phyloP scores from a whole-genome alignment of 2,888 invertebrate species.

The Ypsolopha sequella region DNA sequence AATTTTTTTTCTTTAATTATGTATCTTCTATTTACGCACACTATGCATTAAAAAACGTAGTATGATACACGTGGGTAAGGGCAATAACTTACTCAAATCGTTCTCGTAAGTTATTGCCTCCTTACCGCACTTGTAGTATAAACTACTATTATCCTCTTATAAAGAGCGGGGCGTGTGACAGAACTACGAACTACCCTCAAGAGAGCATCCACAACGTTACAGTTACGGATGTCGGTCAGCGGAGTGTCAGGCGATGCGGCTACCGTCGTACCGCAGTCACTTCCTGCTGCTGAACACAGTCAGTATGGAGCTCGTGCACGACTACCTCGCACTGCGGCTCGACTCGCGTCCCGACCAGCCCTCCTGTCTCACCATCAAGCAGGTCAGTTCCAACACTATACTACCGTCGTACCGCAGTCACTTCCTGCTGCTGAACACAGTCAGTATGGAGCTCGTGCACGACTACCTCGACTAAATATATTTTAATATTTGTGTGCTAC shows the following conservation, averaged over 20 bases:
- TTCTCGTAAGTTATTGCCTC: too few species aligned
- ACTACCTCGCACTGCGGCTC: slow-evolving; percentile 87
- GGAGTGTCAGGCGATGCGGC: slow-evolving; percentile 79
- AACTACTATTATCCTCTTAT: too few species aligned
- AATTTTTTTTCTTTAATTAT: too few species aligned
- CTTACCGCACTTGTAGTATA: too few species aligned
- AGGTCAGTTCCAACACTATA: slow-evolving; percentile 56
- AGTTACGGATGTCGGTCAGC: slow-evolving; percentile 84
- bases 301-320: slow-evolving; percentile 92
- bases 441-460: slow-evolving; percentile 92
- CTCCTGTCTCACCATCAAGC: slow-evolving; percentile 87
- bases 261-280: slow-evolving; percentile 88
- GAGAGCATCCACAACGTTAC: background rate
- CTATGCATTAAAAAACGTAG: too few species aligned
- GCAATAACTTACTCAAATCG: too few species aligned
- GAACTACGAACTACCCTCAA: too few species aligned
- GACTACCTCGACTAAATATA: slow-evolving; percentile 78
- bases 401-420: slow-evolving; percentile 88
- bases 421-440: slow-evolving; percentile 87
- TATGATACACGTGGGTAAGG: too few species aligned
- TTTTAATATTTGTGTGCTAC: too few species aligned
- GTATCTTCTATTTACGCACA: too few species aligned
- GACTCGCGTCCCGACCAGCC: slow-evolving; percentile 88
- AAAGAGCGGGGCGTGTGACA: too few species aligned
- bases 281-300: slow-evolving; percentile 90